Conservation (phyloP, 2,113 vertebrate genomes). For the Thermophis baileyi region DNA sequence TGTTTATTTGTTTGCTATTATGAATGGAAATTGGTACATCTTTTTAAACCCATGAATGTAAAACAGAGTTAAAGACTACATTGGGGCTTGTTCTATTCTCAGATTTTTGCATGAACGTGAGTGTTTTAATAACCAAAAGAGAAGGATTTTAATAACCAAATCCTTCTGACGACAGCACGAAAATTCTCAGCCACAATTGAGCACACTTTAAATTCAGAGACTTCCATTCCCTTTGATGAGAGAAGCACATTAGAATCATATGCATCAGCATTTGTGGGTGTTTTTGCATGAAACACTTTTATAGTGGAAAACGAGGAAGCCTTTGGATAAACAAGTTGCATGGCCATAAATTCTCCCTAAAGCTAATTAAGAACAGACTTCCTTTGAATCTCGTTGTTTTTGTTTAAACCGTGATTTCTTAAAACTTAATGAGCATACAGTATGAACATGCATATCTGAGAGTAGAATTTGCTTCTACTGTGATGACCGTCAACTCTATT, state of each 20-base stretch:
- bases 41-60: constrained; percentile 43
- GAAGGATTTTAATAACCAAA: neutral
- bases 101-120: neutral
- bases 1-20: neutral
- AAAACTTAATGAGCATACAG: neutral
- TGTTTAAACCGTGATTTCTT: neutral
- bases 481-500: neutral
- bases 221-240: rapidly evolving
- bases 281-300: neutral
- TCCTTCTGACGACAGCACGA: neutral
- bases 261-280: neutral
- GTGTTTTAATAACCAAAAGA: neutral
- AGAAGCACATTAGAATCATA: neutral
- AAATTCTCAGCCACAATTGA: neutral
- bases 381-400: neutral
- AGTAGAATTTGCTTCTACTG: constrained; percentile 19
- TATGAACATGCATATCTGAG: neutral
- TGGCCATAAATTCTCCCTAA: neutral
- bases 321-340: neutral
- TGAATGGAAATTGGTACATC: constrained; percentile 32
- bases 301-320: neutral
- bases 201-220: neutral
- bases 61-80: constrained; percentile 58
- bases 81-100: neutral
- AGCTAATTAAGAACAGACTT: neutral